phyloP scores from a whole-genome alignment of 1,140 invertebrate genomes.

The Chlorops oryzae region DNA sequence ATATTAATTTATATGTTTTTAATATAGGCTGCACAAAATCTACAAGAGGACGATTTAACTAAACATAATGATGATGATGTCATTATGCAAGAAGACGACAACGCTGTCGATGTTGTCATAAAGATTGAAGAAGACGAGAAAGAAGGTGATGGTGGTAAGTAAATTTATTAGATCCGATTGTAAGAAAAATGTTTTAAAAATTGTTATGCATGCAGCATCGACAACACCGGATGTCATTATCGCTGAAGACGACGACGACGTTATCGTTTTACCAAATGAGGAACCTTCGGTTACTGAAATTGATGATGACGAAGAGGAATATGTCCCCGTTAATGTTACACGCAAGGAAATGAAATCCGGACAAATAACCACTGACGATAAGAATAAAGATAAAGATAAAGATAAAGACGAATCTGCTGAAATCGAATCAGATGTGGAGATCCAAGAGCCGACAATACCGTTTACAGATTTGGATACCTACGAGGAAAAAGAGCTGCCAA shows the following conservation, averaged over 20 bases:
- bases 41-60: constrained; percentile 31
- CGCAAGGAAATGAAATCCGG: constrained; percentile 20
- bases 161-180: no score
- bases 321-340: constrained; percentile 31
- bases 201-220: no score
- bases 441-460: constrained; percentile 46
- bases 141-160: constrained; percentile 17
- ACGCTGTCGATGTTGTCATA: constrained; percentile 40
- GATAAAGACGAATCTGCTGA: constrained; percentile 45
- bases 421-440: constrained; percentile 46
- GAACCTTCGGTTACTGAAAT: constrained; percentile 46
- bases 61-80: constrained; percentile 5
- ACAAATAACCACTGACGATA: constrained; percentile 21
- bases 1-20: neutral
- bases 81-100: constrained; percentile 35
- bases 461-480: constrained; percentile 51
- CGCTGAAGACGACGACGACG: constrained; percentile 46
- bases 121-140: constrained; percentile 30
- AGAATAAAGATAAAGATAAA: constrained; percentile 27
- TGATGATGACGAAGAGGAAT: constrained; percentile 45
- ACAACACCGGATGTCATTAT: no score
- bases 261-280: constrained; percentile 44
- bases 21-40: constrained; percentile 29
- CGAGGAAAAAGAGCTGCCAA: constrained; percentile 40
- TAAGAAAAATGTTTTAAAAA: no score